A percentile compares a stretch with the other conserved stretches of the same genome.
phyloP scores from a whole-genome alignment of 2,113 vertebrate species.

The Crotalus viridis region DNA sequence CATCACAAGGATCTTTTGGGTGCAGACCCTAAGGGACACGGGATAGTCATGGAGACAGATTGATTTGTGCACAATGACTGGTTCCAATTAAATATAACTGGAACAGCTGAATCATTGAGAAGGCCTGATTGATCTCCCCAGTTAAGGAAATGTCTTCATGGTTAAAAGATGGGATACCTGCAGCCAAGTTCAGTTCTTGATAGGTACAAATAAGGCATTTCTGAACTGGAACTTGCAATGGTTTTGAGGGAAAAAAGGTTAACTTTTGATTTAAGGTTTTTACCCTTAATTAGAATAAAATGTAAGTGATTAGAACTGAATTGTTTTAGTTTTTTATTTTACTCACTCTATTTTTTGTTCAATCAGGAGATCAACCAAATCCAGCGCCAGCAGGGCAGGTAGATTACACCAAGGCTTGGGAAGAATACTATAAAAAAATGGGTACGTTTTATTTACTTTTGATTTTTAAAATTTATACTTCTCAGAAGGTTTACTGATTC shows the following conservation, averaged over 20 bases:
- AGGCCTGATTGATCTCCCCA: not conserved
- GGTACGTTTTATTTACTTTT: slow-evolving; percentile 73
- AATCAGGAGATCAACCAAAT: slow-evolving; percentile 92
- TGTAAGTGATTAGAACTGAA: not conserved
- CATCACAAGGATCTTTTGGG: not conserved
- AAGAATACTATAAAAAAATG: slow-evolving; percentile 99
- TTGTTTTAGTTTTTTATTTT: not conserved
- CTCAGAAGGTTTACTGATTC: not conserved
- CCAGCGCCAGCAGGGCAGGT: slow-evolving; percentile 96
- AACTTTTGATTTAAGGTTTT: not conserved
- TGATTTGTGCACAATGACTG: not conserved
- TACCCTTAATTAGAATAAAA: not conserved
- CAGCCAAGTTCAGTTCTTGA: not conserved
- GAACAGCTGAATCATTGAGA: not conserved
- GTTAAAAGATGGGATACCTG: not conserved
- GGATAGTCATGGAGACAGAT: not conserved
- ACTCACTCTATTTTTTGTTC: not conserved
- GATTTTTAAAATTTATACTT: not conserved
- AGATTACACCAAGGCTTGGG: slow-evolving; percentile 99
- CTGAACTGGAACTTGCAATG: not conserved
- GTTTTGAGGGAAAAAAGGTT: not conserved
- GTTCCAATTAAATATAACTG: not conserved
- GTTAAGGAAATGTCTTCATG: not conserved
- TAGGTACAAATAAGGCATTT: not conserved
- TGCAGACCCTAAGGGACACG: too few species aligned